phyloP scores from a whole-genome alignment of 2,888 invertebrate species.

The Argyresthia goedartella region DNA sequence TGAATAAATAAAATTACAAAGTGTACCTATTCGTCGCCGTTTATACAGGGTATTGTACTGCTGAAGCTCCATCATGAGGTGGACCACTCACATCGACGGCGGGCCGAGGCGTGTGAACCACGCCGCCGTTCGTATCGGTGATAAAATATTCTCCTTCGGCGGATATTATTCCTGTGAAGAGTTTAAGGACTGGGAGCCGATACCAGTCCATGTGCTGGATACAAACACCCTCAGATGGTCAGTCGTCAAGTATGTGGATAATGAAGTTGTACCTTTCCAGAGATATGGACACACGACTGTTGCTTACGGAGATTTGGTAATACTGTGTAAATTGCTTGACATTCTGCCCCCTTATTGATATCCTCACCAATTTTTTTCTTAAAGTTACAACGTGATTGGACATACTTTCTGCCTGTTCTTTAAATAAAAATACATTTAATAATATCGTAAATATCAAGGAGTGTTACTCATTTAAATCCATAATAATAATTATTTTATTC shows the following conservation, averaged over 20 bases:
- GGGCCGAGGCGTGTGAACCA: slow-evolving; percentile 94
- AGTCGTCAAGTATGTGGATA: slow-evolving; percentile 60
- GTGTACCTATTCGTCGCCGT: too few relatives aligned
- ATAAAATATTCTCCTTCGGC: slow-evolving; percentile 90
- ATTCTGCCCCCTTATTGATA: too few relatives aligned
- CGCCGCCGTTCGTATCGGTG: slow-evolving; percentile 86
- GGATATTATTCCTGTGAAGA: slow-evolving; percentile 92
- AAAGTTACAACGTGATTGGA: too few relatives aligned
- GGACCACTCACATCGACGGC: slow-evolving; percentile 89
- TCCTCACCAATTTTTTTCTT: too few relatives aligned
- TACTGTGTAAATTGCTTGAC: neutral
- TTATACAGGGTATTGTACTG: too few relatives aligned
- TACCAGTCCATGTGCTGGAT: slow-evolving; percentile 89
- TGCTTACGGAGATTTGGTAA: slow-evolving; percentile 77
- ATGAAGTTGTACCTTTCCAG: slow-evolving; percentile 78
- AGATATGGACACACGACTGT: slow-evolving; percentile 95
- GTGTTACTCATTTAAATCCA: too few relatives aligned
- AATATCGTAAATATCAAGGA: too few relatives aligned
- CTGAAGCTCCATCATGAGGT: slow-evolving; percentile 70
- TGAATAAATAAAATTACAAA: too few relatives aligned
- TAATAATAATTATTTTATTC: too few relatives aligned
- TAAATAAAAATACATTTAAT: too few relatives aligned
- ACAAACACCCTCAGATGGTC: slow-evolving; percentile 77
- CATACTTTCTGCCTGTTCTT: too few relatives aligned
- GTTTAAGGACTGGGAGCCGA: slow-evolving; percentile 80